These are phyloP conservation scores for Pseudorhiza aurosa DNA, from an alignment of 30 jellyfish, hydroid and myxozoan species.

Conservation along the genomic window DNA sequence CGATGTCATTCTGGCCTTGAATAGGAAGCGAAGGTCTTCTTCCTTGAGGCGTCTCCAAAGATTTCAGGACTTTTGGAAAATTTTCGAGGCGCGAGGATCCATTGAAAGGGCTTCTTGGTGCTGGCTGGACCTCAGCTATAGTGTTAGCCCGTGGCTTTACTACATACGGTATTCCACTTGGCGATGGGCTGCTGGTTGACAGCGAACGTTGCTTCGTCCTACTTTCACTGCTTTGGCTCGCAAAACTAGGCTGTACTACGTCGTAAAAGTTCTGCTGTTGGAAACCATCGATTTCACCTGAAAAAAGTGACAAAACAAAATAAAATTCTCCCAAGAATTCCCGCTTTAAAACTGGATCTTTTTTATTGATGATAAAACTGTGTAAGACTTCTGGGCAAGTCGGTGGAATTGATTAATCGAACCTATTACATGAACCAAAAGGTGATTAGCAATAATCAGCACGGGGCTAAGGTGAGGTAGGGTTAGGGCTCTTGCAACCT, in stretches of 20 bases:
- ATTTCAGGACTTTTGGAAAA: neutral
- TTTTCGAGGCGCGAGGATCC: neutral
- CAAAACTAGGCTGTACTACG: neutral
- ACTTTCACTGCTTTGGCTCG: neutral
- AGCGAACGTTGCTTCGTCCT: neutral
- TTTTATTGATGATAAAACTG: no score
- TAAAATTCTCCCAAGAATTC: no score
- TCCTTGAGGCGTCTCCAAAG: neutral
- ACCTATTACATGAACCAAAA: no score
- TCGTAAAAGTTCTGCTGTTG: neutral
- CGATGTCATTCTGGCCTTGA: neutral
- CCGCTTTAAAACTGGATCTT: no score
- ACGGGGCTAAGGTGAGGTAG: no score
- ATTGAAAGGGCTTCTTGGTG: neutral
- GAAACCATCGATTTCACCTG: no score
- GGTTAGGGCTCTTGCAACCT: no score
- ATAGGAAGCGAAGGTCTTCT: neutral
- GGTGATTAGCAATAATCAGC: no score
- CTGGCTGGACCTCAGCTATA: neutral
- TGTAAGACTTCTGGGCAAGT: no score
- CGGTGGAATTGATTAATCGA: no score
- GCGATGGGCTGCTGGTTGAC: neutral
- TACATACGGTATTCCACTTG: neutral
- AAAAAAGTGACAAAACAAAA: no score
- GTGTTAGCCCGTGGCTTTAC: neutral